These are phyloP conservation scores for Misgurnus mizolepis DNA, from an alignment of 2,113 vertebrate genomes.

Conservation along the genomic window DNA sequence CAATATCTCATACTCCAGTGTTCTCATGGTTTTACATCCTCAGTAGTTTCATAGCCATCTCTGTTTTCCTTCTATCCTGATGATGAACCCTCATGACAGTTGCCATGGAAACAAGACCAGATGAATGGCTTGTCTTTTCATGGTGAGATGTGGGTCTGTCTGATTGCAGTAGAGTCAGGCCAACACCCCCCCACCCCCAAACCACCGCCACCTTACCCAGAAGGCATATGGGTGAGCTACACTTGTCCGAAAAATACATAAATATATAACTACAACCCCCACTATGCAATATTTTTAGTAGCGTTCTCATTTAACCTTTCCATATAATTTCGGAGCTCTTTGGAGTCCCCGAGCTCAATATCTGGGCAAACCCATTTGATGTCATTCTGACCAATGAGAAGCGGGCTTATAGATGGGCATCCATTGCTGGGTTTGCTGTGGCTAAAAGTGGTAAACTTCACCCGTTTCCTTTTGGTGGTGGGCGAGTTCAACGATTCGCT, in stretches of 20 bases:
- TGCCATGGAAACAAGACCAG: slow-evolving; percentile 61
- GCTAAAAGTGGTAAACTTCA: slow-evolving; percentile 92
- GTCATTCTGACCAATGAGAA: slow-evolving; percentile 80
- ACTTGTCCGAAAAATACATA: slow-evolving; percentile 48
- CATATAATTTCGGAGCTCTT: slow-evolving; percentile 84
- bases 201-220: slow-evolving; percentile 65
- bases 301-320: slow-evolving; percentile 85
- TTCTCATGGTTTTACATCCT: slow-evolving; percentile 34
- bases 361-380: slow-evolving; percentile 91
- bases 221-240: slow-evolving; percentile 84
- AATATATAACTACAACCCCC: slow-evolving; percentile 29
- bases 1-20: slow-evolving; percentile 37
- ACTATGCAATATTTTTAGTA: slow-evolving; percentile 73
- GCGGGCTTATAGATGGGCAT: slow-evolving; percentile 81
- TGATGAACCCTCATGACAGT: slow-evolving; percentile 57
- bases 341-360: slow-evolving; percentile 80
- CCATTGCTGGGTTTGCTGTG: slow-evolving; percentile 80
- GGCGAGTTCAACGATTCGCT: slow-evolving; percentile 80
- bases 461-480: slow-evolving; percentile 88
- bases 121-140: slow-evolving; percentile 57
- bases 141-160: slow-evolving; percentile 55
- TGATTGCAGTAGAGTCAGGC: slow-evolving; percentile 47
- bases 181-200: neutral
- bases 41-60: slow-evolving; percentile 54
- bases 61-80: slow-evolving; percentile 53